phyloP scores from a whole-genome alignment of 2,113 vertebrate genomes.

The Oostethus manadensis region DNA sequence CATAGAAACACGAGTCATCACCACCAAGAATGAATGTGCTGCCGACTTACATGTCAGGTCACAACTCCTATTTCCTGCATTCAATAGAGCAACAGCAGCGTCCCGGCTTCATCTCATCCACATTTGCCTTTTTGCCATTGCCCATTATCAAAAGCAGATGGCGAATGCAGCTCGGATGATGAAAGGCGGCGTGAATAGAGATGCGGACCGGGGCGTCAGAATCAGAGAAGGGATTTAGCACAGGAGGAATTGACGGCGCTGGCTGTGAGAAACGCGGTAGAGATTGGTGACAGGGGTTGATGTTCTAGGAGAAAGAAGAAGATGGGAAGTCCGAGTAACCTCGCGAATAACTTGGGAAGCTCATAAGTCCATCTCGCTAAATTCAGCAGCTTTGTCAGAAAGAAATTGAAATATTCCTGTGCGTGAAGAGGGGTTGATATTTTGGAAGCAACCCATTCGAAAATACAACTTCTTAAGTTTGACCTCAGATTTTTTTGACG shows the following conservation, averaged over 20 bases:
- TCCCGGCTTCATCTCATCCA: constrained; percentile 30
- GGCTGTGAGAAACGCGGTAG: constrained; percentile 23
- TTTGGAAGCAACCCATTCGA: too few relatives aligned
- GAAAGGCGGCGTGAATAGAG: constrained; percentile 16
- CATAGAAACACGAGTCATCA: constrained; percentile 30
- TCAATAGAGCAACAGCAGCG: constrained; percentile 21
- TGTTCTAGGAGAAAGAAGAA: not conserved
- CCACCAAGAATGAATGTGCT: constrained; percentile 34
- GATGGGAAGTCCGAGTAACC: constrained; percentile 26
- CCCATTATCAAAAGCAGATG: constrained; percentile 25
- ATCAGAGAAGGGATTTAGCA: constrained; percentile 18
- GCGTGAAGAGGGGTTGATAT: too few relatives aligned
- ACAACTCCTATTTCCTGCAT: constrained; percentile 15
- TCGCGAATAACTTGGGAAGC: not conserved
- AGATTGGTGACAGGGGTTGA: constrained; percentile 1
- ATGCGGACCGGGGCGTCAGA: constrained; percentile 13
- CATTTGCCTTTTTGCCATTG: constrained; percentile 26
- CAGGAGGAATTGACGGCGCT: constrained; percentile 23
- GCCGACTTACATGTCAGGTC: constrained; percentile 40
- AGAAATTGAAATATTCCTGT: too few relatives aligned
- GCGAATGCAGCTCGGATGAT: constrained; percentile 12
- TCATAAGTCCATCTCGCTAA: not conserved
- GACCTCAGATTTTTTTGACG: too few relatives aligned
- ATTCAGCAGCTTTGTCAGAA: not conserved
- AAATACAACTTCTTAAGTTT: too few relatives aligned